A percentile compares a stretch with the other conserved stretches of the same genome.
Evolutionary conservation across 2,113 vertebrate genomes (phyloP).

Genomic region (Zosterops borbonicus): DNA sequence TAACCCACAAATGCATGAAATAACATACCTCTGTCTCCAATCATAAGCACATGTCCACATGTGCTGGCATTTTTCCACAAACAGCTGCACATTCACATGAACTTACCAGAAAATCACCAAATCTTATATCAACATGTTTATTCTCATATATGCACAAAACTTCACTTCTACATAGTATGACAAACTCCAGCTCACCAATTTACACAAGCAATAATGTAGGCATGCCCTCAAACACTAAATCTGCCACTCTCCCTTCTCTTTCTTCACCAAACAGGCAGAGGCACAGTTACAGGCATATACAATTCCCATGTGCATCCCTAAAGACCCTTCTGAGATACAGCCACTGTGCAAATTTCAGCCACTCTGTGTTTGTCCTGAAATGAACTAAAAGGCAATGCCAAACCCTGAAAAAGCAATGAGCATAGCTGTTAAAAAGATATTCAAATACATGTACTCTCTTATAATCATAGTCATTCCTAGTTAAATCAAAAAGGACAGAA

Average conservation of each 20-base stretch:
- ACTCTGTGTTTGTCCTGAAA: background rate
- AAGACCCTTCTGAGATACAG: background rate
- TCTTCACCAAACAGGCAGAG: background rate
- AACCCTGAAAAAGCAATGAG: background rate
- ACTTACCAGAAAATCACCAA: background rate
- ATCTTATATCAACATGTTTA: background rate
- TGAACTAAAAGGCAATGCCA: conserved; percentile 4
- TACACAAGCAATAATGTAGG: background rate
- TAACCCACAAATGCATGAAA: background rate
- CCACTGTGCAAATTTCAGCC: background rate
- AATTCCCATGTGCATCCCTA: background rate
- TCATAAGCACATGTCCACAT: background rate
- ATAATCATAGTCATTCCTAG: conserved; percentile 6
- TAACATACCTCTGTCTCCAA: background rate
- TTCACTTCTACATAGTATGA: background rate
- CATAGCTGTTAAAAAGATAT: conserved; percentile 21
- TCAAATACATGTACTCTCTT: conserved; percentile 10
- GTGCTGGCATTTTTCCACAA: background rate
- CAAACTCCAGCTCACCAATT: background rate
- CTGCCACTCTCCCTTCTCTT: background rate
- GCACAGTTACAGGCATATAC: background rate
- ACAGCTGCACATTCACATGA: background rate
- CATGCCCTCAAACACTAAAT: background rate
- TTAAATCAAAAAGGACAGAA: conserved; percentile 15
- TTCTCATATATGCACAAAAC: background rate